Percentiles rank a stretch among this genome's conserved stretches.
Evolutionary conservation across 2,888 invertebrate species (phyloP).

Genomic region (Endomychus coccineus): DNA sequence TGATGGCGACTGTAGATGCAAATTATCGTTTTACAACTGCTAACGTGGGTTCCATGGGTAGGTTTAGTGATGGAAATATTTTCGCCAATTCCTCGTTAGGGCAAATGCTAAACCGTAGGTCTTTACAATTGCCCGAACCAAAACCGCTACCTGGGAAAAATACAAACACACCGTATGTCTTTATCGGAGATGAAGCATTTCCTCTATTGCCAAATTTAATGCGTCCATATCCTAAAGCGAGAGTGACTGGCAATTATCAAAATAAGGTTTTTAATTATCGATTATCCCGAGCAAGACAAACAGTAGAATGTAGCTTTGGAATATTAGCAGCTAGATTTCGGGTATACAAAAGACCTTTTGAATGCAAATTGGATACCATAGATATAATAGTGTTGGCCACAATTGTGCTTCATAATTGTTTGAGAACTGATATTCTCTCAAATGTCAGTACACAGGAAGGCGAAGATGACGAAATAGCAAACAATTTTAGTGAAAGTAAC

Average conservation of each 20-base stretch:
- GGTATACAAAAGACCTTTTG: conserved; percentile 19
- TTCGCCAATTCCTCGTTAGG: conserved; percentile 23
- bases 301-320: conserved; percentile 19
- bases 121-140: conserved; percentile 1
- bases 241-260: too few species aligned
- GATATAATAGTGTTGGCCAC: conserved; percentile 16
- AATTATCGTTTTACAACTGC: conserved; percentile 27
- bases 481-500: too few species aligned
- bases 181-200: conserved; percentile 23
- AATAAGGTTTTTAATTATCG: too few species aligned
- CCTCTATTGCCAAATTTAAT: conserved; percentile 20
- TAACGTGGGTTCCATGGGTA: conserved; percentile 28
- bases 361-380: conserved; percentile 19
- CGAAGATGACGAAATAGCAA: too few species aligned
- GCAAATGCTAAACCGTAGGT: not conserved
- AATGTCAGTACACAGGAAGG: too few species aligned
- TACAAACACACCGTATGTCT: conserved; percentile 17
- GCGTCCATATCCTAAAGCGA: conserved; percentile 22
- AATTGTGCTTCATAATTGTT: conserved; percentile 11
- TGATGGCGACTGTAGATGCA: conserved; percentile 28
- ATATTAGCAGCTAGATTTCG: conserved; percentile 20
- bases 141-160: conserved; percentile 13
- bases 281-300: conserved; percentile 17
- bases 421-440: too few species aligned
- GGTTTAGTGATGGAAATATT: conserved; percentile 27